Evolutionary conservation across 2,888 invertebrate species (phyloP).

Genomic region (Dinocampus coccinellae): DNA sequence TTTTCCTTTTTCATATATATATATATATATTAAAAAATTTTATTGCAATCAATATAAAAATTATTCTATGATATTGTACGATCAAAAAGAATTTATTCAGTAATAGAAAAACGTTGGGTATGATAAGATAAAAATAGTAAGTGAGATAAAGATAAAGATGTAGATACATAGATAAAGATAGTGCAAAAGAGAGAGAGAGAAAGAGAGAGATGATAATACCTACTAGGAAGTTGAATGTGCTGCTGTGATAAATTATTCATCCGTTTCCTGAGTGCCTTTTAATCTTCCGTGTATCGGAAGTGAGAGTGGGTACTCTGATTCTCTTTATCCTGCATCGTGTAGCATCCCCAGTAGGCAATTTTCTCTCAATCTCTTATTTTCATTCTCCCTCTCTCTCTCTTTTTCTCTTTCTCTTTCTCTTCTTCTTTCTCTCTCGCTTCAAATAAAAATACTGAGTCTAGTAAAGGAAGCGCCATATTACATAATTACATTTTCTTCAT

Average conservation of each 20-base stretch:
- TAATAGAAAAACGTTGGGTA: too few species aligned
- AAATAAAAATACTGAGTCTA: background rate
- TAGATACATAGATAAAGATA: background rate
- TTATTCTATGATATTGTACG: too few species aligned
- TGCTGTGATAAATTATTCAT: conserved; percentile 30
- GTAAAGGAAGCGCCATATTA: conserved; percentile 19
- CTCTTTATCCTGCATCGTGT: conserved; percentile 28
- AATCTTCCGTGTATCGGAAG: conserved; percentile 28
- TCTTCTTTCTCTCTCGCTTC: background rate
- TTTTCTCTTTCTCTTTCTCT: background rate
- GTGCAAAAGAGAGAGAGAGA: conserved; percentile 20
- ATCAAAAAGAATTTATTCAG: too few species aligned
- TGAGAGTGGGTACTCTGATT: conserved; percentile 30
- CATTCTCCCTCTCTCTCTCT: background rate
- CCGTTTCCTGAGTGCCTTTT: conserved; percentile 30
- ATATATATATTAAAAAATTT: too few species aligned
- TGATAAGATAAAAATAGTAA: too few species aligned
- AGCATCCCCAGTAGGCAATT: conserved; percentile 11
- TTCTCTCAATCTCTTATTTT: conserved; percentile 8
- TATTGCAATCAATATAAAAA: too few species aligned
- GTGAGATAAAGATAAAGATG: conserved; percentile 9
- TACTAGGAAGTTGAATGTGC: conserved; percentile 28
- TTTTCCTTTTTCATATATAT: too few species aligned
- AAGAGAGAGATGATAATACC: background rate
- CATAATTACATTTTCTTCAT: conserved; percentile 29